A percentile compares a stretch with the other conserved stretches of the same genome.
Conservation (phyloP, 2,113 vertebrate species). For the Ceyx melanurus region DNA sequence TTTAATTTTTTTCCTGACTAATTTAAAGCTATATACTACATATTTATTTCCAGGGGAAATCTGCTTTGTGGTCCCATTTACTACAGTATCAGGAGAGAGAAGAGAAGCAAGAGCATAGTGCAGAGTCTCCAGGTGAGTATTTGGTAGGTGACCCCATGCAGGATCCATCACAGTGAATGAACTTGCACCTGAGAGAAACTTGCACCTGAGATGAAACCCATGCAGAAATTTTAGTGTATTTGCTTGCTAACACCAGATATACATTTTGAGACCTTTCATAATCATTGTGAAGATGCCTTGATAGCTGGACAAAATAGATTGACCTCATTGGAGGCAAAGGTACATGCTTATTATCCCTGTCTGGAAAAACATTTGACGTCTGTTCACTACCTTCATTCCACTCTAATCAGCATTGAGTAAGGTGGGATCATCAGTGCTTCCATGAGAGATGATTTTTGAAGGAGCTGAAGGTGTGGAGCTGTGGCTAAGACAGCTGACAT, state of each 20-base stretch:
- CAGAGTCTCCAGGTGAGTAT: constrained; percentile 85
- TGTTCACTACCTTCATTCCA: neutral
- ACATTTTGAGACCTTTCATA: neutral
- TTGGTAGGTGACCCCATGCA: neutral
- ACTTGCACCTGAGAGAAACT: neutral
- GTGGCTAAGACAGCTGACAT: neutral
- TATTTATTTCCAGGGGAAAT: constrained; percentile 85
- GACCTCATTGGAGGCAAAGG: neutral
- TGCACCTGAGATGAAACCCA: neutral
- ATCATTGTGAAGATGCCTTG: neutral
- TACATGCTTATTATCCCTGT: neutral
- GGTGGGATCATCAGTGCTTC: neutral
- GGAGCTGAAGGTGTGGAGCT: neutral
- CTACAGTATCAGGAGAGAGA: constrained; percentile 91
- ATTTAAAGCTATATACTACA: neutral
- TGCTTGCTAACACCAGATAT: neutral
- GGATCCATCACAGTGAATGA: neutral
- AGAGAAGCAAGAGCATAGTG: constrained; percentile 83
- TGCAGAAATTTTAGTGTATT: neutral
- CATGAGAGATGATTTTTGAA: neutral
- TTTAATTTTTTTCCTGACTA: neutral
- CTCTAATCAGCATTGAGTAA: neutral
- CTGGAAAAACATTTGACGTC: neutral
- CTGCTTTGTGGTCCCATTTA: constrained; percentile 96
- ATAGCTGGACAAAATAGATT: neutral